A percentile compares a stretch with the other conserved stretches of the same genome.
phyloP scores from a whole-genome alignment of 2,888 invertebrate species.

The Crioceris asparagi region DNA sequence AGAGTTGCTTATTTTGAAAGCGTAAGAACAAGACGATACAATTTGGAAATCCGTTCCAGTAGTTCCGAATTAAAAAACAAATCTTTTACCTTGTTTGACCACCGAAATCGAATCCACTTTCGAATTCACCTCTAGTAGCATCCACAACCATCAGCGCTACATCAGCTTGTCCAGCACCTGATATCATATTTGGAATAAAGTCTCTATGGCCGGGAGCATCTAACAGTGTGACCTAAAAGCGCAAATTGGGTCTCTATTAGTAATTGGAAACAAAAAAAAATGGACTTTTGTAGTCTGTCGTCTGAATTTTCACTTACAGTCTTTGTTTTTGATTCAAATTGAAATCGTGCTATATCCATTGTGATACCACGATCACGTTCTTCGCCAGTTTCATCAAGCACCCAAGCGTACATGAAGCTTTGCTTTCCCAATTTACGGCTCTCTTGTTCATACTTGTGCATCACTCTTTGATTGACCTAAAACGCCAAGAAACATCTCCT shows the following conservation, averaged over 20 bases:
- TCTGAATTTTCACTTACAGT: slow-evolving; percentile 19
- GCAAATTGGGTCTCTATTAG: no score
- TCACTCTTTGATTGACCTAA: slow-evolving; percentile 63
- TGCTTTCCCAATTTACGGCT: slow-evolving; percentile 95
- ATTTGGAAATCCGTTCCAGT: no score
- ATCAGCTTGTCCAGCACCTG: slow-evolving; percentile 96
- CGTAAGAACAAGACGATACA: no score
- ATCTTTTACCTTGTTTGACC: slow-evolving; percentile 98
- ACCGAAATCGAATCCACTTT: slow-evolving; percentile 95
- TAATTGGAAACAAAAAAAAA: no score
- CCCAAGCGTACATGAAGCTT: slow-evolving; percentile 98
- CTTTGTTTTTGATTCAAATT: slow-evolving; percentile 82
- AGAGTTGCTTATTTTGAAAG: no score
- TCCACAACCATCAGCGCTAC: slow-evolving; percentile 94
- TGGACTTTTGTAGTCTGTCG: not conserved
- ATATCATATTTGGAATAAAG: slow-evolving; percentile 99
- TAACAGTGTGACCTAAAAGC: slow-evolving; percentile 62
- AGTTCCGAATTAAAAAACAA: no score
- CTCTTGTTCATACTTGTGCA: slow-evolving; percentile 97
- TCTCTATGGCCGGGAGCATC: slow-evolving; percentile 99
- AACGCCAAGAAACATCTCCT: slow-evolving; percentile 4
- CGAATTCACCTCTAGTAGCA: slow-evolving; percentile 94
- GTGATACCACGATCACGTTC: slow-evolving; percentile 95
- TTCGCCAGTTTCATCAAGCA: slow-evolving; percentile 96
- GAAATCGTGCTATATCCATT: slow-evolving; percentile 93